phyloP scores from a whole-genome alignment of 2,888 invertebrate species.

The Cantharis lateralis region DNA sequence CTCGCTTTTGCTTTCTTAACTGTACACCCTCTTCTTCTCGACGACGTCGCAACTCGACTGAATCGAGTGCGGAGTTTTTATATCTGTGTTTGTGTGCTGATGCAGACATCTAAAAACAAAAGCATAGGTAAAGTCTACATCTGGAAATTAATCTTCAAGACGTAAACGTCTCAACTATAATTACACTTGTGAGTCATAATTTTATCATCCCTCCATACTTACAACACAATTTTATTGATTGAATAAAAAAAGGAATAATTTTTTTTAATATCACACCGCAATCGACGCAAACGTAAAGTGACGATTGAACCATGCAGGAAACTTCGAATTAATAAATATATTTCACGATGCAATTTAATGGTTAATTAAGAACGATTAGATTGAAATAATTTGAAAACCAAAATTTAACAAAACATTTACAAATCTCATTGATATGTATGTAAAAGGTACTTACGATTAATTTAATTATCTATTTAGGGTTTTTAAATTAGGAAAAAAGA shows the following conservation, averaged over 20 bases:
- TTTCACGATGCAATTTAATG: not conserved
- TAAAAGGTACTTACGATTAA: constrained; percentile 5
- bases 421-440: not conserved
- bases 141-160: not conserved
- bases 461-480: not conserved
- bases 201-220: not conserved
- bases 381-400: not conserved
- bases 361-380: not conserved
- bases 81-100: constrained; percentile 87
- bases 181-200: not conserved
- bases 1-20: constrained; percentile 91
- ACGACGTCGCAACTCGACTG: constrained; percentile 87
- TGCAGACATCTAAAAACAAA: constrained; percentile 72
- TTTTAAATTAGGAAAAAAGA: constrained; percentile 7
- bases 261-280: not conserved
- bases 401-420: not conserved
- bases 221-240: not conserved
- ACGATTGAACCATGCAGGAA: not conserved
- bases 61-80: constrained; percentile 91
- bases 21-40: constrained; percentile 97
- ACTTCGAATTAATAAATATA: not conserved
- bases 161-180: not conserved
- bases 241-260: not conserved
- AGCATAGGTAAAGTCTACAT: not conserved
- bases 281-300: not conserved